phyloP scores from a whole-genome alignment of 2,888 invertebrate genomes.

The Pocota personata region DNA sequence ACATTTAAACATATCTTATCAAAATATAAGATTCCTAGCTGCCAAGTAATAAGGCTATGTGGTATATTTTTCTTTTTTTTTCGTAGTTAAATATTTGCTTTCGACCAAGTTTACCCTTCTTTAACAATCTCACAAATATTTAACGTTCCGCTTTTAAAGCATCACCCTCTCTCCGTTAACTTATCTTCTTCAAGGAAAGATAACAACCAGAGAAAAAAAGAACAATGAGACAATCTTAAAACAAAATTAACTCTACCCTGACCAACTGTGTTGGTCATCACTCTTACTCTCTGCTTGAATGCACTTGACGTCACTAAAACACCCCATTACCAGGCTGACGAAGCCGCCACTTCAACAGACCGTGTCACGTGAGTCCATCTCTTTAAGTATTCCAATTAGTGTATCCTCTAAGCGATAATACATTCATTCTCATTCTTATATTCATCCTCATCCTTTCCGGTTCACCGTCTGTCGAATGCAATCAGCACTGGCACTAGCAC shows the following conservation, averaged over 20 bases:
- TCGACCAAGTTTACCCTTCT: not conserved
- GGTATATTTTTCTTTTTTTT: not conserved
- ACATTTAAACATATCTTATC: no score
- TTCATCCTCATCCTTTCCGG: constrained; percentile 62
- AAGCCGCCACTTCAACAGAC: constrained; percentile 47
- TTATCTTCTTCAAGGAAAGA: not conserved
- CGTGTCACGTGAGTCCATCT: constrained; percentile 44
- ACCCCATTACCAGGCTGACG: not conserved
- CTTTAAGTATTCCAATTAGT: constrained; percentile 65
- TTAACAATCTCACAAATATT: not conserved
- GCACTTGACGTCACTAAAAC: constrained; percentile 50
- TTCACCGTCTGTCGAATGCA: constrained; percentile 43
- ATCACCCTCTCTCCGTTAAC: not conserved
- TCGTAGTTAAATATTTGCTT: not conserved
- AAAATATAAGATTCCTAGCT: no score
- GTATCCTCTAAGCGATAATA: constrained; percentile 70
- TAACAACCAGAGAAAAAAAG: not conserved
- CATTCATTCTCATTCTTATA: constrained; percentile 58
- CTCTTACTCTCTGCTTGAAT: constrained; percentile 57
- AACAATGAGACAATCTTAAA: constrained; percentile 17
- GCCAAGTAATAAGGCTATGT: not conserved
- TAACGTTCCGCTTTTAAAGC: not conserved
- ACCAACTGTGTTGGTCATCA: constrained; percentile 57
- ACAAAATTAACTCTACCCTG: constrained; percentile 39
- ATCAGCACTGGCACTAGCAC: constrained; percentile 7